These are phyloP conservation scores for Acanthurus leucopareius DNA, from an alignment of 2,797 vertebrate genomes.

Conservation along the genomic window DNA sequence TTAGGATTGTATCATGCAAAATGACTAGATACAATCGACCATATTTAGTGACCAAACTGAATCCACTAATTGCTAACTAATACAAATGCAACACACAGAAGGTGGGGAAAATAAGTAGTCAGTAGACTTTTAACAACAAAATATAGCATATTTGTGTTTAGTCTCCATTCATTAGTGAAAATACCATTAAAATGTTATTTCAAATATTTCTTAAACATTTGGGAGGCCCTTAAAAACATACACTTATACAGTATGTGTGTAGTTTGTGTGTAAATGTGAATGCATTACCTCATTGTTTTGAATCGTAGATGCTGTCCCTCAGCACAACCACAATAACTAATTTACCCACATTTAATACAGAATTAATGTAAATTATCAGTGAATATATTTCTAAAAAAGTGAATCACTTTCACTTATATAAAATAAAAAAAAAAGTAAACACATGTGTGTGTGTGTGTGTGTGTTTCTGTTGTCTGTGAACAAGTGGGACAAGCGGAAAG, in stretches of 20 bases:
- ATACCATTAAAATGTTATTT: not conserved
- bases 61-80: not conserved
- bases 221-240: no score
- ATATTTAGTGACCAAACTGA: not conserved
- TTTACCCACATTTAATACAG: not conserved
- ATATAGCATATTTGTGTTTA: no score
- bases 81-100: not conserved
- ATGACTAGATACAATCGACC: not conserved
- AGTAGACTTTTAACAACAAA: not conserved
- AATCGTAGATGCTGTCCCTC: not conserved
- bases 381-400: conserved; percentile 15
- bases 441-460: conserved; percentile 9
- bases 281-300: not conserved
- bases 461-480: conserved; percentile 40
- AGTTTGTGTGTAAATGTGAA: not conserved
- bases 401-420: no score
- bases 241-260: not conserved
- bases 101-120: not conserved
- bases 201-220: no score
- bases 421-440: not conserved
- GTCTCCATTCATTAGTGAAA: not conserved
- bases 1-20: not conserved
- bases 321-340: not conserved
- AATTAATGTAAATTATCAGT: not conserved
- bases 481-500: conserved; percentile 37